phyloP scores from a whole-genome alignment of 2,888 invertebrate genomes.

The Ommatoiulus sabulosus region DNA sequence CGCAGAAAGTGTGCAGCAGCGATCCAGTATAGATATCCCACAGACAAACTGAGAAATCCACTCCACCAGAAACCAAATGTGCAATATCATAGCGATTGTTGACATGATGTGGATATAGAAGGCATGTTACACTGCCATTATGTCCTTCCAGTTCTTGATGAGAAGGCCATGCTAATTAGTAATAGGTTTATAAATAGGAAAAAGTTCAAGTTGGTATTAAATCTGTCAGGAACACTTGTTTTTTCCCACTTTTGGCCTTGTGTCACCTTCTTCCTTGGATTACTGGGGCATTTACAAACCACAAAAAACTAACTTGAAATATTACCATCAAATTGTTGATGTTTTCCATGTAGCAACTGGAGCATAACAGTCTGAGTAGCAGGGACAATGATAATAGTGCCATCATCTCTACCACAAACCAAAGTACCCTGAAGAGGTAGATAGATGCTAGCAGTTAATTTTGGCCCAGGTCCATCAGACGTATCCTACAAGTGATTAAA shows the following conservation, averaged over 20 bases:
- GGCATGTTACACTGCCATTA: slow-evolving; percentile 91
- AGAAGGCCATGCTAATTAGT: slow-evolving; percentile 89
- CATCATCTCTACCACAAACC: slow-evolving; percentile 95
- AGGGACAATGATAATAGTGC: slow-evolving; percentile 94
- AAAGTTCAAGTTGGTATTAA: neutral
- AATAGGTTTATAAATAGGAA: slow-evolving; percentile 59
- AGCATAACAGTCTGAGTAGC: slow-evolving; percentile 95
- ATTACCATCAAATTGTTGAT: slow-evolving; percentile 82
- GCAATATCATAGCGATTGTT: slow-evolving; percentile 84
- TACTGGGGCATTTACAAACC: no score
- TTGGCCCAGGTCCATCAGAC: slow-evolving; percentile 69
- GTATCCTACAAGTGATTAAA: slow-evolving; percentile 54
- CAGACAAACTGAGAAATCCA: slow-evolving; percentile 96
- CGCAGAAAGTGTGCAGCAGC: slow-evolving; percentile 93
- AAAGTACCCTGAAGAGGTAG: slow-evolving; percentile 91
- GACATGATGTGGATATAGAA: slow-evolving; percentile 94
- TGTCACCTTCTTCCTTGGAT: no score
- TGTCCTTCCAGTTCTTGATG: slow-evolving; percentile 91
- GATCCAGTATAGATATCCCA: slow-evolving; percentile 95
- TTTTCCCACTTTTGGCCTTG: no score
- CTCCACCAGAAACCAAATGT: slow-evolving; percentile 94
- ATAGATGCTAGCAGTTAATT: slow-evolving; percentile 93
- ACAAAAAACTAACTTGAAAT: slow-evolving; percentile 55
- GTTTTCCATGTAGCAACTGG: slow-evolving; percentile 87
- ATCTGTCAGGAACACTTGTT: no score